Evolutionary conservation across 2,888 invertebrate species (phyloP), one percentile per base, ranked within the genome.

Genomic region (Polydrusus cervinus): DNA sequence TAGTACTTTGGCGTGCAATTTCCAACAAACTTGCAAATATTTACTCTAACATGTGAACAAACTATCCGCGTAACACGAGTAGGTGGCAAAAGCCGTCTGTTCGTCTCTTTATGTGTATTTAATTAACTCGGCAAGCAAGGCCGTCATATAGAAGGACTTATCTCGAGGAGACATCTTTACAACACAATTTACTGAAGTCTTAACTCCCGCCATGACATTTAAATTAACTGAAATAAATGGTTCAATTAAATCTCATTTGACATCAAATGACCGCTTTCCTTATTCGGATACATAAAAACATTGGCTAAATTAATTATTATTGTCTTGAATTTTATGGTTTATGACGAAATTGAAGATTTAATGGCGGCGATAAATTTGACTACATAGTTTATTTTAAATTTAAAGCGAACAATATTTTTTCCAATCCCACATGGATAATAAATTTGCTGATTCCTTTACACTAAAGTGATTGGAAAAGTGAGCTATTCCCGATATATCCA

Each of bases 161-260:
- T 74, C 68, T 62, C 16, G 25, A 53, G 43, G 62, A 16, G 68
- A 74, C 73, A 74, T 74, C 73, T 74, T 74, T 74, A 74, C 68
- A 74, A 74, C 73, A 74, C 73, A 74, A 68, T 74, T 74, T 74
- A 74, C 62, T 49, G 34, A 67, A 72, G 60, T 47, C 53, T 25
- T 34, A 34, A 7, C 34, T 34, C 34, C 11, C 43, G 62, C 53
- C 64, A 69, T 62, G 74, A 70, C 69, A 65, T 74, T 74, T 74
- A 74, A 74, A 74, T 74, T 74, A 74, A 69, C 64, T 45, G 30
- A 70, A 66, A 74, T 74, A 74, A 74, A 74, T 74, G 74, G 65
- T 74, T 74, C 74, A 74, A 74, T 74, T 74, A 74, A 74, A 74
- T 70, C 45, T 74, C 57, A 70, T 74, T 74, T 64, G 70, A 74